A percentile compares a stretch with the other conserved stretches of the same genome.
Evolutionary conservation across 2,888 invertebrate species (phyloP).

Genomic region (Trilocha varians): DNA sequence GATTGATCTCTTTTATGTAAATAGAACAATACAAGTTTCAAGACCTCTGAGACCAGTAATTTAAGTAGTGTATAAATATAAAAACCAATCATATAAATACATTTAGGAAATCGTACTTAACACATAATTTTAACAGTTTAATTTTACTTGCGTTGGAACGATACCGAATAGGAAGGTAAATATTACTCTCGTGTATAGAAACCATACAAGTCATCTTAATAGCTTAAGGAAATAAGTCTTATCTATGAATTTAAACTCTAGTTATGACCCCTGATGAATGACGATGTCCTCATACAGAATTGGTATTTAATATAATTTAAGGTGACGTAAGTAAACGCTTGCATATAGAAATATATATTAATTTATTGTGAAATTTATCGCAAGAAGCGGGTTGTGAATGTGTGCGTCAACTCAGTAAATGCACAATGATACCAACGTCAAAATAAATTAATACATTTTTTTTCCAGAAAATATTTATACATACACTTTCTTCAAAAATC

Average conservation of each 20-base stretch:
- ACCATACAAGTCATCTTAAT: conserved; percentile 6
- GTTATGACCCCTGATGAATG: conserved; percentile 10
- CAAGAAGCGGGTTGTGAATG: conserved; percentile 6
- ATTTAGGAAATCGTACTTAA: no score
- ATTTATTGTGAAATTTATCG: conserved; percentile 25
- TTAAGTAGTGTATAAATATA: no score
- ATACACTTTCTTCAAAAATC: no score
- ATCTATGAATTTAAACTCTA: conserved; percentile 15
- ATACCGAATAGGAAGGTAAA: no score
- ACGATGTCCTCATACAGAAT: conserved; percentile 9
- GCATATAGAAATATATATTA: conserved; percentile 14
- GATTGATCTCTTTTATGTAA: no score
- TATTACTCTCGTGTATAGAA: no score
- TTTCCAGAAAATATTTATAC: no score
- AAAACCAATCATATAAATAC: no score
- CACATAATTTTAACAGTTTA: no score
- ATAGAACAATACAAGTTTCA: no score
- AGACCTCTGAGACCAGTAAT: no score
- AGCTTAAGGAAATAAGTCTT: conserved; percentile 9
- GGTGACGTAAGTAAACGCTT: conserved; percentile 24
- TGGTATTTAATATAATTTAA: conserved; percentile 13
- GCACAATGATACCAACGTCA: conserved; percentile 9
- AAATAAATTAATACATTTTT: background rate
- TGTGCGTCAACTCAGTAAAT: conserved; percentile 4
- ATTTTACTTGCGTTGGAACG: no score